These are phyloP conservation scores for Agrochola circellaris DNA, from an alignment of 2,888 invertebrate species.

Conservation along the genomic window DNA sequence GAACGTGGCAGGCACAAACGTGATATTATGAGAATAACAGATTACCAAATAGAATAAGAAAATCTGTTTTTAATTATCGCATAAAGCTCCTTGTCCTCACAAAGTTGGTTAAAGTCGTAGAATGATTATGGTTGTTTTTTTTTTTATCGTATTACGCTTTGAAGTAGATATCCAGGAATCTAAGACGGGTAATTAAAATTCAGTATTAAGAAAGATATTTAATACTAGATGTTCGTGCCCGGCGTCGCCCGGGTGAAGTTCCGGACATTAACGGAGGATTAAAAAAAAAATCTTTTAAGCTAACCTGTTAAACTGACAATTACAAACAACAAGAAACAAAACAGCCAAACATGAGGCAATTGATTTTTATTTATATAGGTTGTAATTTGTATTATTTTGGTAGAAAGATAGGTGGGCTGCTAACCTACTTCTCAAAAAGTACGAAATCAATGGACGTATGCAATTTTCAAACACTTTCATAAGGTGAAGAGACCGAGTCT, in stretches of 20 bases:
- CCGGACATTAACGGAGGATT: no score
- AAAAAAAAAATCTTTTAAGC: neutral
- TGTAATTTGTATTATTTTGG: neutral
- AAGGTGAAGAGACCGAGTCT: neutral
- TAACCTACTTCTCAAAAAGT: neutral
- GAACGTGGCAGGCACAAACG: no score
- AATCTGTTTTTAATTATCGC: constrained; percentile 25
- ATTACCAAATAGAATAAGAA: constrained; percentile 5
- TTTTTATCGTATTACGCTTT: constrained; percentile 12
- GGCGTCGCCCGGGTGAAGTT: neutral
- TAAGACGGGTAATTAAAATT: neutral
- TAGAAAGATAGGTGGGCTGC: neutral
- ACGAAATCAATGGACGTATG: neutral
- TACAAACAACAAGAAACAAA: neutral
- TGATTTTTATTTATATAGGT: neutral
- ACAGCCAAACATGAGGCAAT: neutral
- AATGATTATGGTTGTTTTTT: neutral
- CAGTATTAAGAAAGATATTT: neutral
- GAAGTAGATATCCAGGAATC: neutral
- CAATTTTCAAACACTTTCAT: neutral
- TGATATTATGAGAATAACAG: neutral
- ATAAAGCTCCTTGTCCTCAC: neutral
- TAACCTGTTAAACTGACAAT: neutral
- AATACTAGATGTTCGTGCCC: neutral
- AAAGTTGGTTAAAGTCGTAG: constrained; percentile 1